Percentiles rank a stretch among this genome's conserved stretches.
These are phyloP conservation scores for Ceratoteleas bidentatus DNA, from an alignment of 1,140 invertebrate species.

Conservation along the genomic window DNA sequence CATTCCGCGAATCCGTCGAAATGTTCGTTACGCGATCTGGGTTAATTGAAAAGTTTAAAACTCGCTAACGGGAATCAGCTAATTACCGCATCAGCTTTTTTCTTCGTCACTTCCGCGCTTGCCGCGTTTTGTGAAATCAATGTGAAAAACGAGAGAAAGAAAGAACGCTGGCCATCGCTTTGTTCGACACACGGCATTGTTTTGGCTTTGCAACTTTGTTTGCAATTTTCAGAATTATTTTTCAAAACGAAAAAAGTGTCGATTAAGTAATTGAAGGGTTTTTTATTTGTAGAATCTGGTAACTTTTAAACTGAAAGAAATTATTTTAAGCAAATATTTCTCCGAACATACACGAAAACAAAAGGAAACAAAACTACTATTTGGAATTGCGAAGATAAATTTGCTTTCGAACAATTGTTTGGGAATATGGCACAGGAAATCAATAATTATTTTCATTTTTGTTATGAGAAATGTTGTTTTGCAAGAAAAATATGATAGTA, in stretches of 20 bases:
- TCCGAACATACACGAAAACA: not conserved
- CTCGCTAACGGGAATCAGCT: conserved; percentile 67
- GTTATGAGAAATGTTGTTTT: no score
- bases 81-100: conserved; percentile 64
- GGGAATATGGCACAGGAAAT: no score
- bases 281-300: not conserved
- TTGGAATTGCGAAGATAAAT: no score
- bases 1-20: conserved; percentile 37
- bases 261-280: no score
- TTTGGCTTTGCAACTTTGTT: conserved; percentile 27
- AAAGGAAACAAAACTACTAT: no score
- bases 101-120: conserved; percentile 29
- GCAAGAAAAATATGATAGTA: no score
- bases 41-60: conserved; percentile 73
- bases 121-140: conserved; percentile 50
- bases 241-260: conserved; percentile 30
- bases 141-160: conserved; percentile 25
- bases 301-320: not conserved
- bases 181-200: conserved; percentile 34
- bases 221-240: not conserved
- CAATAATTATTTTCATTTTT: no score
- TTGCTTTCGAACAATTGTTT: no score
- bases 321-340: not conserved
- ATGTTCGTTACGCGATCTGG: conserved; percentile 50
- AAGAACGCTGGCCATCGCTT: conserved; percentile 32